phyloP scores from a whole-genome alignment of 2,113 vertebrate species.

The Zosterops lateralis region DNA sequence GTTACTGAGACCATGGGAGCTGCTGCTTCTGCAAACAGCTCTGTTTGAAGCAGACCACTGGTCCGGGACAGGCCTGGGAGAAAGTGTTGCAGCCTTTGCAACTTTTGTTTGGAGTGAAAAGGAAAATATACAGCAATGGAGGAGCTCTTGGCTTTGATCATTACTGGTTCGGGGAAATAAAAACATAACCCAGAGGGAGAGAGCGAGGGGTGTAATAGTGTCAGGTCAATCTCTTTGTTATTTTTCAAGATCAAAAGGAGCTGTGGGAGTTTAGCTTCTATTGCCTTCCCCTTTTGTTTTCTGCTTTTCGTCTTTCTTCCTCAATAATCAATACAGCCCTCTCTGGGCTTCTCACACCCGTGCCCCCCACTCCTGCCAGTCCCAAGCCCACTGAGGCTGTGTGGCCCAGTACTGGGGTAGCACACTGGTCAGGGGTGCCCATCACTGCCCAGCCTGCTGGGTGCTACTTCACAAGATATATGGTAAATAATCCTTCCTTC shows the following conservation, averaged over 20 bases:
- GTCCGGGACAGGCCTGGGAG: background rate
- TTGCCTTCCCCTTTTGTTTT: background rate
- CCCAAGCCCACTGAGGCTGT: background rate
- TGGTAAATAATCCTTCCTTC: background rate
- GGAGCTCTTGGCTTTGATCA: conserved; percentile 33
- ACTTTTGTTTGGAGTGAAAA: background rate
- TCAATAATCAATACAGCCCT: background rate
- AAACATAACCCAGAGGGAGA: background rate
- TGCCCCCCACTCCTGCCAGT: background rate
- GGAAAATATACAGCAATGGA: background rate
- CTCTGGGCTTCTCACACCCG: background rate
- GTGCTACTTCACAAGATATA: rapidly evolving
- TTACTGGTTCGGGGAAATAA: background rate
- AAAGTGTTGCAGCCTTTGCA: background rate
- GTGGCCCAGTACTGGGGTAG: rapidly evolving
- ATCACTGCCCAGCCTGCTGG: background rate
- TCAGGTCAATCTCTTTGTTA: background rate
- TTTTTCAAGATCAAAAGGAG: conserved; percentile 4
- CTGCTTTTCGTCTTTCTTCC: background rate
- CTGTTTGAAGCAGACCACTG: background rate
- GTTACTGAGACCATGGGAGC: background rate
- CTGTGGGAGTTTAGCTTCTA: background rate
- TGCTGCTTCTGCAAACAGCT: background rate
- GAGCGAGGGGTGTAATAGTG: background rate
- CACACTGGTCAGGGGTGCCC: rapidly evolving